Evolutionary conservation across 2,888 invertebrate genomes (phyloP).

Genomic region (Papilio protenor): DNA sequence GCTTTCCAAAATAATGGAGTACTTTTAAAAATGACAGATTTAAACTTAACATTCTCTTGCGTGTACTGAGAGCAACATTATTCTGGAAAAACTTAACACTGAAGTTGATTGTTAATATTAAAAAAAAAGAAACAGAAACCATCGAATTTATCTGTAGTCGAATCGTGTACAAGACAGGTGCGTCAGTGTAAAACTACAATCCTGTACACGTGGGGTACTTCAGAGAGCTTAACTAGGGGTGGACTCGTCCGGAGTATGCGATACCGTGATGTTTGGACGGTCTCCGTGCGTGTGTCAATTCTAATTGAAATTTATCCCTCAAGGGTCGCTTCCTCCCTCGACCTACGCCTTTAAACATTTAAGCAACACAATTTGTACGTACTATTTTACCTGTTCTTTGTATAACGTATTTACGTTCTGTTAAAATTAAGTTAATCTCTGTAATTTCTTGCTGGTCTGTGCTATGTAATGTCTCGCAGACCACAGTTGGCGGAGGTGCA

Average conservation of each 20-base stretch:
- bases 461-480: background rate
- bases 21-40: conserved; percentile 8
- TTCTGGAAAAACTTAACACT: background rate
- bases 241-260: background rate
- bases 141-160: background rate
- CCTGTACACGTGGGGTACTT: background rate
- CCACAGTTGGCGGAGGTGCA: background rate
- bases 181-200: background rate
- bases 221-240: background rate
- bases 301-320: conserved; percentile 13
- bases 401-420: background rate
- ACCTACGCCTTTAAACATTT: background rate
- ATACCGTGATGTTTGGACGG: background rate
- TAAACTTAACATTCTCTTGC: background rate
- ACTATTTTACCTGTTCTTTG: background rate
- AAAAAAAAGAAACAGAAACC: background rate
- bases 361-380: background rate
- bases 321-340: background rate
- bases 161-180: background rate
- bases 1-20: conserved; percentile 23
- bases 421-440: background rate
- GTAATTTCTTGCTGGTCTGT: background rate
- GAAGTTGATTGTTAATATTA: background rate
- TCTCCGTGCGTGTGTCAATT: conserved; percentile 19
- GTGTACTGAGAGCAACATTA: background rate